Percentiles rank a stretch among this genome's conserved stretches.
Evolutionary conservation across 1,140 invertebrate genomes (phyloP).

Genomic region (Ceratoteleas bidentatus): DNA sequence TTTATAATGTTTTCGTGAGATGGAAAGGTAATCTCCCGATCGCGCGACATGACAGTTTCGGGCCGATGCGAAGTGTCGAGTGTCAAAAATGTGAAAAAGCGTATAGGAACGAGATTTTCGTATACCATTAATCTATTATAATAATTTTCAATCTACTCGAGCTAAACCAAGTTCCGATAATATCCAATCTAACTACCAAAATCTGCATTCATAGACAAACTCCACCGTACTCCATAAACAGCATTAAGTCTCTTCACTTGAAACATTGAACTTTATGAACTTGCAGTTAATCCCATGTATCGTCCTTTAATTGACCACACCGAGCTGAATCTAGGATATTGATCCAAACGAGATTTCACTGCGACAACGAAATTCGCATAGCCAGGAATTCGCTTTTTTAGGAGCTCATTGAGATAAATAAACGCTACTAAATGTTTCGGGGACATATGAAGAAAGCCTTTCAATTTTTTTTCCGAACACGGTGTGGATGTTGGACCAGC

Average conservation of each 20-base stretch:
- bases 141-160: slow-evolving; percentile 41
- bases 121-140: slow-evolving; percentile 21
- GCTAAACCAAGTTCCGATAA: slow-evolving; percentile 46
- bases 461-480: slow-evolving; percentile 38
- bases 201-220: slow-evolving; percentile 45
- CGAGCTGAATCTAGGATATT: slow-evolving; percentile 33
- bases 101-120: slow-evolving; percentile 7
- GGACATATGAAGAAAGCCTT: slow-evolving; percentile 40
- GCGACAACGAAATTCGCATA: neutral
- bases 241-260: slow-evolving; percentile 46
- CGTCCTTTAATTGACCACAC: slow-evolving; percentile 37
- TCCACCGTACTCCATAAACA: slow-evolving; percentile 47
- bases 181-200: slow-evolving; percentile 55
- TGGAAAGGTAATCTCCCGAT: no score
- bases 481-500: slow-evolving; percentile 24
- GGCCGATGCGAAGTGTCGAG: neutral
- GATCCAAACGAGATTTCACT: slow-evolving; percentile 3
- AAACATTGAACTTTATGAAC: slow-evolving; percentile 53
- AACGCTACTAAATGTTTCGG: slow-evolving; percentile 37
- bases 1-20: no score
- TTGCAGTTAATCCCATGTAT: slow-evolving; percentile 44
- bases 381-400: slow-evolving; percentile 16
- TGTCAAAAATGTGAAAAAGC: neutral
- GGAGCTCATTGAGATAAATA: slow-evolving; percentile 37
- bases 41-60: no score